phyloP scores from a whole-genome alignment of 2,888 invertebrate species.

The Lithophane socia region DNA sequence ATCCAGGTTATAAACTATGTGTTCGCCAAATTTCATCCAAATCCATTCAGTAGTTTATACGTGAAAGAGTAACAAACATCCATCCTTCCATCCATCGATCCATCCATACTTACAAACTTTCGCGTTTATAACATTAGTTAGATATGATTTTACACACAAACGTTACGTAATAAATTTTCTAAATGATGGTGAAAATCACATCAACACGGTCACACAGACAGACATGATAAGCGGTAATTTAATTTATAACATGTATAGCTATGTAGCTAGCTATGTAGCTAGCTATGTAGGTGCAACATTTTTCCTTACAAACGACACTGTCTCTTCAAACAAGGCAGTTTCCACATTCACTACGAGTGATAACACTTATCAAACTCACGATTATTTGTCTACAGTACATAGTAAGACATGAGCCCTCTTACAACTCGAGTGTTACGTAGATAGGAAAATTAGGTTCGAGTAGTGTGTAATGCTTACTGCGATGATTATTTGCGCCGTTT shows the following conservation, averaged over 20 bases:
- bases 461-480: conserved; percentile 6
- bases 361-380: conserved; percentile 45
- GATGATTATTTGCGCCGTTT: conserved; percentile 27
- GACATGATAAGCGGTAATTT: neutral
- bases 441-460: conserved; percentile 44
- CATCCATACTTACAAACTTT: too few relatives aligned
- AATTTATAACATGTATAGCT: neutral
- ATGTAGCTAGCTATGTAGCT: too few relatives aligned
- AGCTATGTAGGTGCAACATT: conserved; percentile 1
- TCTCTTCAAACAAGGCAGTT: conserved; percentile 21
- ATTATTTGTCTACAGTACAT: conserved; percentile 26
- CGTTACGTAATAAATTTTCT: too few relatives aligned
- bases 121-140: too few relatives aligned
- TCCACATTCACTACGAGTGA: conserved; percentile 37
- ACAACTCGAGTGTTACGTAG: conserved; percentile 49
- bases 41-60: too few relatives aligned
- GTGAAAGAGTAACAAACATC: too few relatives aligned
- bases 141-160: too few relatives aligned
- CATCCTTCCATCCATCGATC: too few relatives aligned
- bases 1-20: too few relatives aligned
- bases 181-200: neutral
- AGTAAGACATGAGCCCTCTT: conserved; percentile 25
- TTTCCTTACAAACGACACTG: conserved; percentile 3
- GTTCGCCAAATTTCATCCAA: too few relatives aligned
- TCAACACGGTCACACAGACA: neutral